Evolutionary conservation across 2,797 vertebrate species (phyloP).

Genomic region (Merluccius polli): DNA sequence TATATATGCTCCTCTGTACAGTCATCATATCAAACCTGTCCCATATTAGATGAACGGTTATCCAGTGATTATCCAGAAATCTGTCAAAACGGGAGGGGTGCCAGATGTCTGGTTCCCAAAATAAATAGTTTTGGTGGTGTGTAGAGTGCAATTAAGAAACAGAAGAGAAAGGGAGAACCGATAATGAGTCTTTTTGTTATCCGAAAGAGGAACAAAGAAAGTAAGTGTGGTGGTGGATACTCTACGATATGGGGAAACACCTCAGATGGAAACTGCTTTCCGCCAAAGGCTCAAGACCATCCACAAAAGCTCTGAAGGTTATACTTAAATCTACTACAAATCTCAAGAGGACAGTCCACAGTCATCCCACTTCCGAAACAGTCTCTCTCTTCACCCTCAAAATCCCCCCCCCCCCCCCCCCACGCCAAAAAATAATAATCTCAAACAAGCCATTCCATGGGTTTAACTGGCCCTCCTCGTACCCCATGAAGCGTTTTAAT

Average conservation of each 20-base stretch:
- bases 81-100: too few relatives aligned
- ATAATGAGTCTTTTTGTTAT: slow-evolving; percentile 1
- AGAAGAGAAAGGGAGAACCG: slow-evolving; percentile 7
- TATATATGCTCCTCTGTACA: too few relatives aligned
- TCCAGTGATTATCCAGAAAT: too few relatives aligned
- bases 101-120: too few relatives aligned
- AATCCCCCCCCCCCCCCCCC: neutral
- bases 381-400: neutral
- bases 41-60: too few relatives aligned
- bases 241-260: neutral
- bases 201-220: slow-evolving; percentile 24
- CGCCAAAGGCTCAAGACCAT: neutral
- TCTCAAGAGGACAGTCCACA: slow-evolving; percentile 8
- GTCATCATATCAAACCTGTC: too few relatives aligned
- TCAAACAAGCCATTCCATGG: neutral
- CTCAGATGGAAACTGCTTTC: too few relatives aligned
- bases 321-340: neutral
- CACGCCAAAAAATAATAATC: neutral
- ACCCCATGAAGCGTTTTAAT: slow-evolving; percentile 47
- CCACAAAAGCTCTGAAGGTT: neutral
- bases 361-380: neutral
- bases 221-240: slow-evolving; percentile 2
- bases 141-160: neutral
- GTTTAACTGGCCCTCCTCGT: slow-evolving; percentile 3
- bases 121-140: neutral